Evolutionary conservation across 2,888 invertebrate species (phyloP), one percentile per base, ranked within the genome.

Genomic region (Zygaena filipendulae): DNA sequence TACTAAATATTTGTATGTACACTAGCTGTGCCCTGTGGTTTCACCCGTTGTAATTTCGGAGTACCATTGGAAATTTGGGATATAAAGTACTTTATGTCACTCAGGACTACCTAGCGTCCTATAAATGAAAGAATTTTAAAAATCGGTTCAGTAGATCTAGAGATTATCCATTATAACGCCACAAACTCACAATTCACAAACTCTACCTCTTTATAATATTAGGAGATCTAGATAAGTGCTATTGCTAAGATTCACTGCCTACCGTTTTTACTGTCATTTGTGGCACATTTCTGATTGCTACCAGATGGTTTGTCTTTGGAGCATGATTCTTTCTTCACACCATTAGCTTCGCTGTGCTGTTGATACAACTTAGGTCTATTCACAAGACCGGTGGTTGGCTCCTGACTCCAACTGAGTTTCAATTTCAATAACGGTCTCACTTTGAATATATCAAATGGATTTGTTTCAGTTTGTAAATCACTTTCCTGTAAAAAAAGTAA

Each of bases 381-480:
- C 5, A 88, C 87, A 21, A 86, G 64, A 8, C 84, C 84, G 27
- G 83, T 85, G 16, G 84, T 84, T 1, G 87, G 85, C 47, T 89
- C 88, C 35, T 86, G 86, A 27, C 90, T 90, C 93, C 95, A 95
- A 45, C 86, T 86, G 24, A 96, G 72, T 47, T 89, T 87, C 50
- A 96, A 88, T 67, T 94, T 95, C 2, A 96, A 72, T 35, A 90
- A 86, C 0, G 95, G 93, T 32, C 89, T 85, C 45, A 88, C 86
- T 67, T 87, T 86, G 53, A 92, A 91, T 31, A 87, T 83, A 46
- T 92, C 91, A 53, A 92, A 87, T 21, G 87, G 86, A 32, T 74
- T 83, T 36, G 77, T 69, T 40, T 72, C 83, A 11, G 66, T 40
- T 21, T 68, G 67, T 25, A 74, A 32, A 24, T 69, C 67, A 41